Conservation (phyloP, 2,113 vertebrate species). For the Phalacrocorax pelagicus region DNA sequence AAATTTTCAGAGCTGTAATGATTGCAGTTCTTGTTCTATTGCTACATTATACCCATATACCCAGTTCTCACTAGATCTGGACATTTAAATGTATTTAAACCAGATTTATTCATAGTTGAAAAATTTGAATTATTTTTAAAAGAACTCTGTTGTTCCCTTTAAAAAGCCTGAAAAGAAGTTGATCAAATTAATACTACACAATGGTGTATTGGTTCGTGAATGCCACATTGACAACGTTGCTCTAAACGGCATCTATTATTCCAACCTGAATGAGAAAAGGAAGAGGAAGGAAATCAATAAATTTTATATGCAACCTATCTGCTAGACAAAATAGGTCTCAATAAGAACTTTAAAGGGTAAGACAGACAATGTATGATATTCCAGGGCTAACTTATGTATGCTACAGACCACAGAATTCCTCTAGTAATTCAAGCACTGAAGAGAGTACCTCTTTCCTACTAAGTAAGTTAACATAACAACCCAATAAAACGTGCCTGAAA, state of each 20-base stretch:
- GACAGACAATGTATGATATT: not conserved
- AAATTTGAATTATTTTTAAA: not conserved
- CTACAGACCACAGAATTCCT: not conserved
- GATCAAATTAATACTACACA: not conserved
- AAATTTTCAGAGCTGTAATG: not conserved
- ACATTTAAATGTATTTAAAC: not conserved
- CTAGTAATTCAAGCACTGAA: not conserved
- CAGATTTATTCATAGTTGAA: not conserved
- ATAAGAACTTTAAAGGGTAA: not conserved
- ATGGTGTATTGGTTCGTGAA: not conserved
- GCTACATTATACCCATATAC: not conserved
- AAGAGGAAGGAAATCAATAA: not conserved
- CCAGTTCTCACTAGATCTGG: not conserved
- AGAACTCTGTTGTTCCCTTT: not conserved
- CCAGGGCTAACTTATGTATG: not conserved
- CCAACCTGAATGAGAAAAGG: not conserved
- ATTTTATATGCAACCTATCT: not conserved
- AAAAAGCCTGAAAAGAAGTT: not conserved
- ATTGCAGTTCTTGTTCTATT: not conserved
- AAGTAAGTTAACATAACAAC: not conserved
- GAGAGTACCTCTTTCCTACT: not conserved
- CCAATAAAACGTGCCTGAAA: not conserved
- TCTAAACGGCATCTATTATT: not conserved
- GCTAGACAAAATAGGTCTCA: not conserved
- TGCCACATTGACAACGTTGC: rapidly evolving